Percentiles rank a stretch among this genome's conserved stretches.
These are phyloP conservation scores for Dysdera silvatica DNA, from an alignment of 1,140 invertebrate genomes.

Conservation along the genomic window DNA sequence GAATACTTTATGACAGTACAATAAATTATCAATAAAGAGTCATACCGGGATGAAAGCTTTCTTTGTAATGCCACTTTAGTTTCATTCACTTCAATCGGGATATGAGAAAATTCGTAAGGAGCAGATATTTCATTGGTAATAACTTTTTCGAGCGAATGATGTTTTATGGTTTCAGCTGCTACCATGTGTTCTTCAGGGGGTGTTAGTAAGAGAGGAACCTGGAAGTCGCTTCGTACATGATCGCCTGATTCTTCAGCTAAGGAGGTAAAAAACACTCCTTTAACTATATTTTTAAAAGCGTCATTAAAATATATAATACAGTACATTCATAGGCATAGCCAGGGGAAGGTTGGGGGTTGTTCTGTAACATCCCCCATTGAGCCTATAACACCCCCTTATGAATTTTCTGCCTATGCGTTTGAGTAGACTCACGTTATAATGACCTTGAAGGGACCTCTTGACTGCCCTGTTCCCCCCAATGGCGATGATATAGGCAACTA, in stretches of 20 bases:
- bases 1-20: background rate
- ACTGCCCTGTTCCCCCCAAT: no score
- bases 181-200: constrained; percentile 9
- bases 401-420: no score
- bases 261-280: no score
- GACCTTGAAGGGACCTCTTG: no score
- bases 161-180: constrained; percentile 8
- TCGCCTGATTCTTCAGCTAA: constrained; percentile 28
- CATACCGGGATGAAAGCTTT: constrained; percentile 80
- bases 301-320: no score
- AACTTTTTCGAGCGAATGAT: constrained; percentile 19
- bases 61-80: constrained; percentile 82
- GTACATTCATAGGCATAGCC: no score
- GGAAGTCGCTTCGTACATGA: constrained; percentile 5
- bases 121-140: constrained; percentile 74
- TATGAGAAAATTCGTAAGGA: constrained; percentile 90
- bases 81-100: constrained; percentile 93
- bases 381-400: no score
- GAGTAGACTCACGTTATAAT: no score
- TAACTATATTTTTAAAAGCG: no score
- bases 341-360: no score
- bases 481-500: no score
- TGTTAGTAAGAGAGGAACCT: constrained; percentile 1
- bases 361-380: no score
- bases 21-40: background rate